These are phyloP conservation scores for Cheilosia scutellata DNA, from an alignment of 2,888 invertebrate genomes.

Conservation along the genomic window DNA sequence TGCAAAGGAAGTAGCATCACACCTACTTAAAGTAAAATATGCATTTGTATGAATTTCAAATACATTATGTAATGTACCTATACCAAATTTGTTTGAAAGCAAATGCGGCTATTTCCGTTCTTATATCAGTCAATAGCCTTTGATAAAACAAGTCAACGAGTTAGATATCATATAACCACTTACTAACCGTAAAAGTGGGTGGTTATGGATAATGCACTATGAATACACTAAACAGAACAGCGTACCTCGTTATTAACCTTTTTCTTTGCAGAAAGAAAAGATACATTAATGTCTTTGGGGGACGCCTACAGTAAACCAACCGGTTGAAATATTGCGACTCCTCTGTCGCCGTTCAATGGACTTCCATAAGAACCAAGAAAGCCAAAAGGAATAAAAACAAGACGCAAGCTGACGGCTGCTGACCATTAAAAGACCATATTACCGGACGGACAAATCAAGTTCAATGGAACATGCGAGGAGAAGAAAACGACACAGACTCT, in stretches of 20 bases:
- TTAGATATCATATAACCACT: conserved; percentile 37
- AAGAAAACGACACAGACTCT: conserved; percentile 27
- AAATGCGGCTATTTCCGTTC: conserved; percentile 11
- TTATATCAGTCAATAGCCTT: conserved; percentile 47
- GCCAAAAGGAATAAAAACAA: conserved; percentile 10
- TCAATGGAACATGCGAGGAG: conserved; percentile 58
- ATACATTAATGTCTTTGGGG: conserved; percentile 24
- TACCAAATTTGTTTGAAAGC: not conserved
- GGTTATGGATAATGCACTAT: conserved; percentile 62
- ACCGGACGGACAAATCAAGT: conserved; percentile 60
- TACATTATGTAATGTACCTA: too few species aligned
- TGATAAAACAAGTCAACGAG: conserved; percentile 12
- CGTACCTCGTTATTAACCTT: conserved; percentile 34
- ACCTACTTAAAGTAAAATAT: not conserved
- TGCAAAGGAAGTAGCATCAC: not conserved
- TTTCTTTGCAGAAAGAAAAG: conserved; percentile 13
- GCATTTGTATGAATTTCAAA: not conserved
- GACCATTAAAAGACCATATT: conserved; percentile 51
- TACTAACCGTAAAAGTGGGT: conserved; percentile 64
- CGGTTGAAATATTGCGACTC: conserved; percentile 46
- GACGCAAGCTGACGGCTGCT: conserved; percentile 12
- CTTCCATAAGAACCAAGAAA: conserved; percentile 36
- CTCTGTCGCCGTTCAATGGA: conserved; percentile 22
- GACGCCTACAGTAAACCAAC: conserved; percentile 66
- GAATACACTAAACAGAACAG: conserved; percentile 18